Base-by-base conservation (phyloP, 2,797 vertebrate species). In the Crenuchus spilurus region DNA sequence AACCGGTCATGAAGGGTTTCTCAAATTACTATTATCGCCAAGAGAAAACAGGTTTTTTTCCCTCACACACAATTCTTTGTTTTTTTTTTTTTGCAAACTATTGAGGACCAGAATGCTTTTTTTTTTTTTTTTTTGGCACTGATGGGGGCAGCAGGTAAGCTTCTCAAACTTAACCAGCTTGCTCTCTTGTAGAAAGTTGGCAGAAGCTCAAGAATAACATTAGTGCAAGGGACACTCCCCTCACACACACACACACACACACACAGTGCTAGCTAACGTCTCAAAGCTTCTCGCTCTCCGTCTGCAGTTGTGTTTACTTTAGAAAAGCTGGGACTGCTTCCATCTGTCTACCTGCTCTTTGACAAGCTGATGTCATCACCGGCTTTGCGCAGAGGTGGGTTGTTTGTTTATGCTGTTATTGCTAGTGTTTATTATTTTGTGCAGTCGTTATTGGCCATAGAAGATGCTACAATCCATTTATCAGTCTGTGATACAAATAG, bases 181-280 rank as follows among this genome's bases (percentile, higher is more conserved):
- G 5, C 48, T 64, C 22, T 77, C 31, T 75, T 54, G n/a, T 9
- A 76, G 57, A 77, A 49, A 77, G n/a, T 58, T 80, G 76, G 73
- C 63, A 54, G 41, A 66, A 18, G 18, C 55, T 73, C 70, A 79
- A 71, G 58, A 64, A 68, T 35, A 60, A 52, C 74, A 64, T 71
- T 68, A 68, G 57, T 41, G 22, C 4, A 5, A 66, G 67, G 70
- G 64, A 82, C 70, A 82, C 78, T 41, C 22, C 66, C 75, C 62
- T 3, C 37, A 30, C 63, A 18, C 64, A 51, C 28, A 35, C 64
- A 35, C 63, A 66, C 42, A 33, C 37, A 13, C 13, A 52, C 13
- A 67, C 37, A 24, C 8, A 1, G 7, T 4, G 18, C 68, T 71
- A 52, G 55, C 10, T 39, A 39, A 39, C 10, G 2, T 60, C 31